Percentiles rank a stretch among this genome's conserved stretches.
phyloP scores from a whole-genome alignment of 2,797 vertebrate genomes.

The Adelosebastes latens region DNA sequence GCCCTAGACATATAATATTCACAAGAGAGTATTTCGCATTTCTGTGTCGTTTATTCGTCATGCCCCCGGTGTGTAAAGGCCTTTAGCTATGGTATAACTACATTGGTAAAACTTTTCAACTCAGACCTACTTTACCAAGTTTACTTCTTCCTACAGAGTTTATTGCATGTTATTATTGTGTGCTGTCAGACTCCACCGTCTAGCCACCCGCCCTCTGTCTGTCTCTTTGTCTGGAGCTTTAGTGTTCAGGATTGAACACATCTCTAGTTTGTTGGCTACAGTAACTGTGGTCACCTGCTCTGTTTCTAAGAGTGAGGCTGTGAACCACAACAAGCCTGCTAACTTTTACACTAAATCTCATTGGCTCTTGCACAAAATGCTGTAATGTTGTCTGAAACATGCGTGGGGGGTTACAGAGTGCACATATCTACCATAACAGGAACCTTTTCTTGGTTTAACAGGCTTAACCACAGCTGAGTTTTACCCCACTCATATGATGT shows the following conservation, averaged over 20 bases:
- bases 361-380: neutral
- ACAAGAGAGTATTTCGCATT: no score
- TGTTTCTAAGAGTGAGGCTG: neutral
- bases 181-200: neutral
- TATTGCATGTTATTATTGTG: neutral
- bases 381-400: neutral
- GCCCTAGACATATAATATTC: no score
- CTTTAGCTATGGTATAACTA: neutral
- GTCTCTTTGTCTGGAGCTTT: neutral
- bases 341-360: neutral
- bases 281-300: neutral
- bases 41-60: no score
- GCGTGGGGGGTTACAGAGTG: neutral
- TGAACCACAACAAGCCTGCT: neutral
- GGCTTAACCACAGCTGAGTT: neutral
- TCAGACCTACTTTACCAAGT: neutral
- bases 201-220: neutral
- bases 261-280: neutral
- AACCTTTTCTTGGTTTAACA: neutral
- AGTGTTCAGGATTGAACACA: neutral
- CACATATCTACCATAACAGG: neutral
- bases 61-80: no score
- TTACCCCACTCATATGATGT: neutral
- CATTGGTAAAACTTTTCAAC: neutral
- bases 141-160: neutral